A percentile compares a stretch with the other conserved stretches of the same genome.
Evolutionary conservation across 1,140 invertebrate genomes (phyloP).

Genomic region (Delia radicum): DNA sequence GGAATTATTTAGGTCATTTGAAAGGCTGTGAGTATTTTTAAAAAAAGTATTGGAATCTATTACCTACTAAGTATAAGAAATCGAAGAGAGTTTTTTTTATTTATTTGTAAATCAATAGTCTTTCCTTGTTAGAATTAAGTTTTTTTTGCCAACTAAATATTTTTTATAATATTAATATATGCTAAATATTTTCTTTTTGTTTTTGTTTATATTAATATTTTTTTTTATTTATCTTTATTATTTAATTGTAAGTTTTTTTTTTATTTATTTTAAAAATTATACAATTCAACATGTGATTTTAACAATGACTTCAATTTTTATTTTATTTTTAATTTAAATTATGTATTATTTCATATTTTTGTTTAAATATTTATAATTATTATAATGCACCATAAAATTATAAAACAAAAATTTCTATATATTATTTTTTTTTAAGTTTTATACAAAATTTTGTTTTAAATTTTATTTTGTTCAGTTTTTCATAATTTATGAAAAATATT

Average conservation of each 20-base stretch:
- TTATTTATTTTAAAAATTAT: constrained; percentile 25
- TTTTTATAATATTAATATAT: background rate
- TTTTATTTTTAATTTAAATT: background rate
- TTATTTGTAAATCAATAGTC: too few relatives aligned
- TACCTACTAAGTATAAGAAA: too few relatives aligned
- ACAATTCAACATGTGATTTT: constrained; percentile 28
- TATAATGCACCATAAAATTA: constrained; percentile 30
- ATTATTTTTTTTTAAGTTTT: constrained; percentile 19
- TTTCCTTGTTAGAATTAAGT: background rate
- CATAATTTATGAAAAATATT: constrained; percentile 31
- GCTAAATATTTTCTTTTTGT: background rate
- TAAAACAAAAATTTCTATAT: constrained; percentile 20
- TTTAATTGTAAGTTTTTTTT: constrained; percentile 10
- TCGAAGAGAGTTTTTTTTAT: too few relatives aligned
- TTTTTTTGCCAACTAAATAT: background rate
- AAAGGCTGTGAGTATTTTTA: too few relatives aligned
- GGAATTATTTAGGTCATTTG: background rate
- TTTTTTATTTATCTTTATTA: constrained; percentile 3
- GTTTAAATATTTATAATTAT: constrained; percentile 8
- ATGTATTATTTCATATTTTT: background rate
- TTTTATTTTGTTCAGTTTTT: too few relatives aligned
- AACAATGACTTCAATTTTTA: background rate
- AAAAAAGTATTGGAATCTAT: too few relatives aligned
- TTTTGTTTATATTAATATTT: background rate
- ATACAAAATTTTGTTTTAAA: constrained; percentile 20